Evolutionary conservation across 2,888 invertebrate species (phyloP).

Genomic region (Tetanocera ferruginea): DNA sequence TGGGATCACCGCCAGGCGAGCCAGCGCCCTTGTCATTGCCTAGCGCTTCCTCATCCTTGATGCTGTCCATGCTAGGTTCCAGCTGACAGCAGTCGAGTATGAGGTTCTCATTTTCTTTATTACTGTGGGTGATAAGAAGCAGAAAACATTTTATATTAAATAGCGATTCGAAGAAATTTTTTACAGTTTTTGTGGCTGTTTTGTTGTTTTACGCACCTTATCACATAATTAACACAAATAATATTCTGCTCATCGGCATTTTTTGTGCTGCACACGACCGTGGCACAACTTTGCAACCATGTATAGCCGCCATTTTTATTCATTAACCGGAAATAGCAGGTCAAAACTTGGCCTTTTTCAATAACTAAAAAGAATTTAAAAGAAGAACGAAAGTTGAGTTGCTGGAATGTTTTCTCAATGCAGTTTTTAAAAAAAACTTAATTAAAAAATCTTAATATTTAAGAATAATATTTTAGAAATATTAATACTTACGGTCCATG

Average conservation of each 20-base stretch:
- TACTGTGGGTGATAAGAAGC: slow-evolving; percentile 51
- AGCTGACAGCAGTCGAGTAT: slow-evolving; percentile 95
- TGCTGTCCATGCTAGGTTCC: slow-evolving; percentile 82
- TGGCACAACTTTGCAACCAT: slow-evolving; percentile 97
- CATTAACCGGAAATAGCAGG: slow-evolving; percentile 95
- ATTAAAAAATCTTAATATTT: background rate
- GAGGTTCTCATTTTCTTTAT: slow-evolving; percentile 85
- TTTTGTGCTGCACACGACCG: slow-evolving; percentile 94
- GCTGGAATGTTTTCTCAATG: background rate
- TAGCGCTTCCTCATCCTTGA: slow-evolving; percentile 82
- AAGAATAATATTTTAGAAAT: background rate
- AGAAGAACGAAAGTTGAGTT: background rate
- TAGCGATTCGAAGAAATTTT: background rate
- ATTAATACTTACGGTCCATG: slow-evolving; percentile 89
- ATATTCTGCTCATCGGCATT: slow-evolving; percentile 97
- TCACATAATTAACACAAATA: slow-evolving; percentile 96
- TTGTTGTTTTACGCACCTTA: slow-evolving; percentile 77
- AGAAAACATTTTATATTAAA: background rate
- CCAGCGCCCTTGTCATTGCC: slow-evolving; percentile 84
- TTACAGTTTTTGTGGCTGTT: background rate
- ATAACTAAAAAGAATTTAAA: slow-evolving; percentile 78
- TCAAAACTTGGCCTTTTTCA: slow-evolving; percentile 95
- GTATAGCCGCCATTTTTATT: slow-evolving; percentile 97
- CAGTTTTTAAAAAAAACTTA: background rate
- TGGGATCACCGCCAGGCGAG: slow-evolving; percentile 87